Base-by-base conservation (phyloP, 1,140 invertebrate genomes). In the Palaemon carinicauda region DNA sequence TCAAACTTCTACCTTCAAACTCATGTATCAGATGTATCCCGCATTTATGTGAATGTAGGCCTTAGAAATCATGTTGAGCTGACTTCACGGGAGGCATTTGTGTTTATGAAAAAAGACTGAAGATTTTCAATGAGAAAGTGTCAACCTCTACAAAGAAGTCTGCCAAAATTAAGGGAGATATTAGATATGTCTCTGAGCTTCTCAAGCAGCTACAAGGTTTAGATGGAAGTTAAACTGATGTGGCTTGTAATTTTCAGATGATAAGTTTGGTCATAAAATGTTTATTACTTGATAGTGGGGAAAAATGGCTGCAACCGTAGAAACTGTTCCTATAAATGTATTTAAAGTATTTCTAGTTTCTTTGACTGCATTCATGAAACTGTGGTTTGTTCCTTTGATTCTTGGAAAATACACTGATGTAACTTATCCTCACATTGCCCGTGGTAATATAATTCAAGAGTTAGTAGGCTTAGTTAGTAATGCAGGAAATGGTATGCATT, bases 1-100 rank as follows among this genome's bases (percentile, higher is more conserved):
- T 86, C 83, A 24, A 86, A 86, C 77, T 86, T 86, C 27, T 86
- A 86, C 15, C 41, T 86, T n/a, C 83, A 86, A 65, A 60, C 83
- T 21, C 83, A 80, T 54, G 77, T 86, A 77, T 86, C 77, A 9
- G 84, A 86, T 65, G 52, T 71, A 14, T 86, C 84, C 24, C 77
- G 52, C 19, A 86, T 86, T n/a, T 86, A 73, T 73, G 65, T 86
- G 17, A 86, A 86, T 41, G 52, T 86, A 56, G 84, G 84, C 3
- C 51, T 86, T 24, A 77, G 84, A 17, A 80, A 73, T 60, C 77
- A 80, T 21, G 4, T 86, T 15, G 84, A 86, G 24, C n/a, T 86
- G 12, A 80, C 84, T 9, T 52, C 80, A 3, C 41, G 80, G 27
- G 84, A 86, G 50, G 84, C 84, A 15, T 51, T 80, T 19, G 31